Evolutionary conservation across 2,888 invertebrate species (phyloP).

Genomic region (Thymelicus acteon): DNA sequence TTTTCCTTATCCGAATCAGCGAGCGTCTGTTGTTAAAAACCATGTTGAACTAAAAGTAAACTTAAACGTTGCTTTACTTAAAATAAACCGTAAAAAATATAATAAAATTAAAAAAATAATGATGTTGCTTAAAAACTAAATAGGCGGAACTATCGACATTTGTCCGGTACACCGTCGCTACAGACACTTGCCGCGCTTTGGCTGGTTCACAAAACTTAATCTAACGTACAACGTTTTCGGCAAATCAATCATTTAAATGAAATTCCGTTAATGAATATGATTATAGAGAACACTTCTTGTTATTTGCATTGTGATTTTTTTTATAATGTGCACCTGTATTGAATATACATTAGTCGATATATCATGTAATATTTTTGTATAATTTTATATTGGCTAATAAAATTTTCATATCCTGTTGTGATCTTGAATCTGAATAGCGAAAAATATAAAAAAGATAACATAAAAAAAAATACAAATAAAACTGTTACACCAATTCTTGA

Average conservation of each 20-base stretch:
- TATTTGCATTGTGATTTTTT: too few species aligned
- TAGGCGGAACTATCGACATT: conserved; percentile 79
- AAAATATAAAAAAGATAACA: too few species aligned
- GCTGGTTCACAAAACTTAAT: conserved; percentile 8
- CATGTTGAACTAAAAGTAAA: not conserved
- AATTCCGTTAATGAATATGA: not conserved
- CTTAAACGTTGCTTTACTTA: not conserved
- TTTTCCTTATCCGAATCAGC: too few species aligned
- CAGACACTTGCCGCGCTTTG: conserved; percentile 31
- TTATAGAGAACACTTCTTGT: not conserved
- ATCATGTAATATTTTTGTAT: too few species aligned
- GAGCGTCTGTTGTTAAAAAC: too few species aligned
- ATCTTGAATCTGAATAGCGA: too few species aligned
- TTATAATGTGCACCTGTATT: too few species aligned
- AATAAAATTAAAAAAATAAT: conserved; percentile 29
- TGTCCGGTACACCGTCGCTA: conserved; percentile 57
- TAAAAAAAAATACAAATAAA: too few species aligned
- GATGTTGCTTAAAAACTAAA: conserved; percentile 59
- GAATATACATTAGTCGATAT: too few species aligned
- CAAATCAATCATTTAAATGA: not conserved
- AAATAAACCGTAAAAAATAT: conserved; percentile 17
- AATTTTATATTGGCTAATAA: too few species aligned
- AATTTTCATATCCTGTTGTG: too few species aligned
- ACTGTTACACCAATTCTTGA: too few species aligned
- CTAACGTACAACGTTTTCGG: not conserved